These are phyloP conservation scores for Zygogramma bicolorata DNA, from an alignment of 2,888 invertebrate genomes.

Conservation along the genomic window DNA sequence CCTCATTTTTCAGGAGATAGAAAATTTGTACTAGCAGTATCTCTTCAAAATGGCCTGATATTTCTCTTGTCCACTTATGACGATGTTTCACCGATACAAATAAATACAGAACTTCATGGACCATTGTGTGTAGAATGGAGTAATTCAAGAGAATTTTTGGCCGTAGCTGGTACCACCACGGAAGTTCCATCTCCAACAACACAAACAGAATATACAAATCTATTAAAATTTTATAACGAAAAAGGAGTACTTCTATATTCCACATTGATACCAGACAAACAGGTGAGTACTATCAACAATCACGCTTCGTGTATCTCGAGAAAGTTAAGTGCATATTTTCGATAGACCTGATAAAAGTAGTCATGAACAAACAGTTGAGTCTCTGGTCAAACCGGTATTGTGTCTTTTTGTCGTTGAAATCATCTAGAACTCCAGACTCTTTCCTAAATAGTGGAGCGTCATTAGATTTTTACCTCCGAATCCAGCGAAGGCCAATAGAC, in stretches of 20 bases:
- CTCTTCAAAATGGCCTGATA: conserved; percentile 90
- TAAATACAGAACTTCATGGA: conserved; percentile 85
- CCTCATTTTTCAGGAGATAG: conserved; percentile 68
- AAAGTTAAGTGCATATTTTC: too few species aligned
- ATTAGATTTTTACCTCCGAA: too few species aligned
- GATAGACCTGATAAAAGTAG: too few species aligned
- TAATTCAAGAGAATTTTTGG: conserved; percentile 91
- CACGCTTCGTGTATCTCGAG: too few species aligned
- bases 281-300: conserved; percentile 39
- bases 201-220: conserved; percentile 77
- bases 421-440: too few species aligned
- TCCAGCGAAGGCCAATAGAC: too few species aligned
- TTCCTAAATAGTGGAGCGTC: too few species aligned
- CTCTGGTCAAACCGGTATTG: too few species aligned
- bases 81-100: conserved; percentile 90
- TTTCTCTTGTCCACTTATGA: conserved; percentile 92
- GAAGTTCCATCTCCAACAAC: conserved; percentile 56
- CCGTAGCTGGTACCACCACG: conserved; percentile 86
- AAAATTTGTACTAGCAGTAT: conserved; percentile 86
- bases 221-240: conserved; percentile 93
- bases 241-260: conserved; percentile 85
- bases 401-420: too few species aligned
- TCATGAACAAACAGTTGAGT: too few species aligned
- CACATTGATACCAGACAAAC: conserved; percentile 80
- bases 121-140: conserved; percentile 96